These are phyloP conservation scores for Trachythela sp. DNA, from an alignment of 64 coral and sea anemone species.

Conservation along the genomic window DNA sequence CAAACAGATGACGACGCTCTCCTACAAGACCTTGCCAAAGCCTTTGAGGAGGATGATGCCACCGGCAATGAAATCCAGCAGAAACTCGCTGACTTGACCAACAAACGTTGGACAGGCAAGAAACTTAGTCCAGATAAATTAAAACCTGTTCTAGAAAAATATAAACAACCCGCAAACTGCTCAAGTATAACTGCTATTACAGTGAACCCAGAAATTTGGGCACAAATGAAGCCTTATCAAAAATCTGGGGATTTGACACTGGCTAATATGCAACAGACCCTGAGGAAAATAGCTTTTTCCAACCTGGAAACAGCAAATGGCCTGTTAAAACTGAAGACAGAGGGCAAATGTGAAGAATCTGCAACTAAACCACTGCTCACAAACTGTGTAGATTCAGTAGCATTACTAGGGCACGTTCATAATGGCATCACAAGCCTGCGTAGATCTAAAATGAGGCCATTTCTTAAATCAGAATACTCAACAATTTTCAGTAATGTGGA, in stretches of 20 bases:
- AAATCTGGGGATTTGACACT: neutral
- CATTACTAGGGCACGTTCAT: neutral
- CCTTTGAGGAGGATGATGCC: neutral
- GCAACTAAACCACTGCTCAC: neutral
- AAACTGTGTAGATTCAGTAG: no score
- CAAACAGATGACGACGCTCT: neutral
- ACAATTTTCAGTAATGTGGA: neutral
- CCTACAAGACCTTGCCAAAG: neutral
- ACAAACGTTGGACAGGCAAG: neutral
- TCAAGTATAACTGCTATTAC: neutral
- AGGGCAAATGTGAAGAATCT: neutral
- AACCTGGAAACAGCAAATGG: no score
- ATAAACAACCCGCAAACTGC: conserved; percentile 2
- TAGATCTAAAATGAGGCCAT: neutral
- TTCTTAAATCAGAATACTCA: neutral
- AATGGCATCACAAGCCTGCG: neutral
- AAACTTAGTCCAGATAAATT: neutral
- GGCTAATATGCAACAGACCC: no score
- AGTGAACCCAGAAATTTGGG: conserved; percentile 5
- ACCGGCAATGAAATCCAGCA: neutral
- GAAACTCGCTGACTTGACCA: neutral
- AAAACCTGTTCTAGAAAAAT: neutral
- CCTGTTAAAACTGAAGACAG: neutral
- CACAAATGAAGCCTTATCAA: neutral
- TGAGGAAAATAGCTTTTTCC: no score